A percentile compares a stretch with the other conserved stretches of the same genome.
Evolutionary conservation across 37 sponge, comb jelly and placozoan species (phyloP).

Genomic region (Bolinopsis microptera): DNA sequence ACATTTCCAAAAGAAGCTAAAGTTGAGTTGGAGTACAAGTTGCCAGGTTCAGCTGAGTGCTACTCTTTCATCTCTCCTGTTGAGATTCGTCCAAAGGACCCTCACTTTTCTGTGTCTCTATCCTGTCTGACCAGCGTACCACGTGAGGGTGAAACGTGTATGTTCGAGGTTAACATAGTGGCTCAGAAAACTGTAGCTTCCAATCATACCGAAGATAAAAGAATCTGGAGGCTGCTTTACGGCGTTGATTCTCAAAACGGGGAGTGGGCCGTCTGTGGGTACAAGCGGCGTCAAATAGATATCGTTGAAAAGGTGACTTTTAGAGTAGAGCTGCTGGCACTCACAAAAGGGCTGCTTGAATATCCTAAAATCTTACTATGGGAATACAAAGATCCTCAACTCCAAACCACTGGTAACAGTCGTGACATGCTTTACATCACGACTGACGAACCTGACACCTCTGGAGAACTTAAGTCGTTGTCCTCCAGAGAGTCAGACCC

Average conservation of each 20-base stretch:
- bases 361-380: neutral
- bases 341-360: neutral
- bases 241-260: neutral
- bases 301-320: neutral
- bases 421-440: constrained; percentile 41
- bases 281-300: constrained; percentile 4
- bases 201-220: neutral
- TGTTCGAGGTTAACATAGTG: neutral
- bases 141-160: neutral
- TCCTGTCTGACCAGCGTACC: constrained; percentile 26
- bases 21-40: neutral
- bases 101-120: constrained; percentile 4
- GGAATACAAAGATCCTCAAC: constrained; percentile 55
- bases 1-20: neutral
- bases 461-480: neutral
- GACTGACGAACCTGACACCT: neutral
- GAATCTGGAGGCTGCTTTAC: constrained; percentile 48
- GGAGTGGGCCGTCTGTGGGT: constrained; percentile 44
- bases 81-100: neutral
- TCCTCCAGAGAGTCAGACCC: neutral
- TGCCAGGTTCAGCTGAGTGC: neutral
- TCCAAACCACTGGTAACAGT: constrained; percentile 35
- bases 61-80: neutral
- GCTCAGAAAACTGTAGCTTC: neutral
- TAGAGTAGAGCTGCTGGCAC: constrained; percentile 3